These are phyloP conservation scores for Leptopterna dolabrata DNA, from an alignment of 2,888 invertebrate genomes.

Conservation along the genomic window DNA sequence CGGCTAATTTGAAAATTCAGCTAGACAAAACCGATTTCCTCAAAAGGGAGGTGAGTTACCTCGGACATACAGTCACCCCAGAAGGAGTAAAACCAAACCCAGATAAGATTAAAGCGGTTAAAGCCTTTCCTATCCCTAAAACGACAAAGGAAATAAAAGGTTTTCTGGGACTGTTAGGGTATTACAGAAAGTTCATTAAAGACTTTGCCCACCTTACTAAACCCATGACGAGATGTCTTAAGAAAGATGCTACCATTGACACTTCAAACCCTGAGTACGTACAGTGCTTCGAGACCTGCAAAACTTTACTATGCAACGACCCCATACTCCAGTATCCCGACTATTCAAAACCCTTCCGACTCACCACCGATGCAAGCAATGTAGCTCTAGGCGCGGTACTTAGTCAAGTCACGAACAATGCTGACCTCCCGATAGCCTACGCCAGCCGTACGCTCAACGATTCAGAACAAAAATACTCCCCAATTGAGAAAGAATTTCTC, in stretches of 20 bases:
- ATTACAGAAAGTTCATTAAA: too few relatives aligned
- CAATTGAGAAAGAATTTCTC: constrained; percentile 64
- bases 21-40: constrained; percentile 55
- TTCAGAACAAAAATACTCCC: constrained; percentile 54
- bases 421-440: background rate
- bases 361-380: background rate
- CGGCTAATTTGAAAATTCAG: constrained; percentile 46
- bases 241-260: background rate
- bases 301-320: background rate
- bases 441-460: background rate
- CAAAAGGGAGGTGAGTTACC: constrained; percentile 36
- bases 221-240: too few relatives aligned
- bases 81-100: constrained; percentile 54
- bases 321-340: constrained; percentile 5
- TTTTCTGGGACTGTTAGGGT: too few relatives aligned
- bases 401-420: background rate
- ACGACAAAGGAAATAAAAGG: too few relatives aligned
- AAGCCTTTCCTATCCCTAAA: constrained; percentile 40
- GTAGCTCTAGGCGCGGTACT: background rate
- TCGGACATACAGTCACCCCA: background rate
- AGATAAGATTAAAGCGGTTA: constrained; percentile 37
- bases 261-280: background rate
- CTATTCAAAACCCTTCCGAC: background rate
- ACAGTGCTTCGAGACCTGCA: background rate
- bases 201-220: background rate